A percentile compares a stretch with the other conserved stretches of the same genome.
phyloP scores from a whole-genome alignment of 1,140 invertebrate species.

The Megathymus violae region DNA sequence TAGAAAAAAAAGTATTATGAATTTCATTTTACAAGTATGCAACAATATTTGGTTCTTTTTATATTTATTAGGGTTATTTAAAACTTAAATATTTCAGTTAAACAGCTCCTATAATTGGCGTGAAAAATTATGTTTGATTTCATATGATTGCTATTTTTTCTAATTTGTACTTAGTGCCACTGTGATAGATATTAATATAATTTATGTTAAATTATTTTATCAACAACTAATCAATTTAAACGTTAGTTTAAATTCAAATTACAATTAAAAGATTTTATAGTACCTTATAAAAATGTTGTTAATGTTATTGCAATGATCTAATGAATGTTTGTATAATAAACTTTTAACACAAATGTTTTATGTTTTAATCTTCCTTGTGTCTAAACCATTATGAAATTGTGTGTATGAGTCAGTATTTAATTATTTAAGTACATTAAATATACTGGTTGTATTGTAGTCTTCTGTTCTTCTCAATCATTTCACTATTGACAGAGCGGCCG shows the following conservation, averaged over 20 bases:
- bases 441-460: no score
- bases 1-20: not conserved
- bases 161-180: constrained; percentile 45
- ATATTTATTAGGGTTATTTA: not conserved
- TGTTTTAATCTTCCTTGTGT: no score
- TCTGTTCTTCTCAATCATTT: no score
- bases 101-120: constrained; percentile 24
- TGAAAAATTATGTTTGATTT: constrained; percentile 5
- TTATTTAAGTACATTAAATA: no score
- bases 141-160: constrained; percentile 5
- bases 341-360: constrained; percentile 34
- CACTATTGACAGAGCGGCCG: no score
- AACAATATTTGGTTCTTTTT: not conserved
- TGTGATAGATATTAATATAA: constrained; percentile 53
- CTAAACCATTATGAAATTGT: no score
- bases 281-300: constrained; percentile 44
- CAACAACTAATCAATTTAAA: constrained; percentile 33
- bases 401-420: no score
- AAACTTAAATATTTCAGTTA: constrained; percentile 4
- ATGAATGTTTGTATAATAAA: constrained; percentile 59
- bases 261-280: constrained; percentile 41
- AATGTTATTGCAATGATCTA: constrained; percentile 44
- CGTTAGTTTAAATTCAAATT: constrained; percentile 35
- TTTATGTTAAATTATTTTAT: constrained; percentile 40
- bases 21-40: not conserved